Base-by-base conservation (phyloP, 2,888 invertebrate genomes). In the Drosophila neotestacea region DNA sequence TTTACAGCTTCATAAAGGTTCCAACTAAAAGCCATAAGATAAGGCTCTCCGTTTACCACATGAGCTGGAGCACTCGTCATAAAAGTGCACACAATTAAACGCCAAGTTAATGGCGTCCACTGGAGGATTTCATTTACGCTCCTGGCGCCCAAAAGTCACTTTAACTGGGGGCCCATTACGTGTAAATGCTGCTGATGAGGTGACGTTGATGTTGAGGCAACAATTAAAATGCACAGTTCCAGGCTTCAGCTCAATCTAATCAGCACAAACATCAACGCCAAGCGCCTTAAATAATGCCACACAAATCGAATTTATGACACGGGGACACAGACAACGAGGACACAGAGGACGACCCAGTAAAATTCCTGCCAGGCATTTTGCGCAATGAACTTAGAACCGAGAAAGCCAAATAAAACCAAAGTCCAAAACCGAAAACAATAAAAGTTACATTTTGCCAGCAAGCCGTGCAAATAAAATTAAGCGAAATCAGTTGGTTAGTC, bases 101-200 rank as follows among this genome's bases (percentile, higher is more conserved):
- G 87, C 13, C 73, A 79, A 86, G 79, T 85, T 86, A 86, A 86
- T 85, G 88, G 85, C 77, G 74, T 68, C 75, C 84, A 79, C 71
- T 59, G 61, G 66, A 68, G 69, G 68, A 80, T 77, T 71, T 54
- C 77, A 78, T 77, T 72, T 66, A 55, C 63, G 36, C 52, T 56
- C 59, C 34, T 55, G 38, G 50, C 46, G 36, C 46, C 64, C 79
- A 72, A 82, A 88, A 82, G 85, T 77, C 85, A 70, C 63, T 84
- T 84, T 86, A 84, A 86, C 80, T 30, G 54, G 88, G 70, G 62
- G 70, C 32, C 86, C 86, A 88, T 86, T 86, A 86, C 77, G 88
- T 88, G 88, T 88, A 86, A 86, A 86, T 86, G 87, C 87, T 76
- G 88, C 86, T 88, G 88, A 86, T 86, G 86, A 86, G 88, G 86